Base-by-base conservation (phyloP, 2,797 vertebrate genomes). In the Cichlasoma orientale region DNA sequence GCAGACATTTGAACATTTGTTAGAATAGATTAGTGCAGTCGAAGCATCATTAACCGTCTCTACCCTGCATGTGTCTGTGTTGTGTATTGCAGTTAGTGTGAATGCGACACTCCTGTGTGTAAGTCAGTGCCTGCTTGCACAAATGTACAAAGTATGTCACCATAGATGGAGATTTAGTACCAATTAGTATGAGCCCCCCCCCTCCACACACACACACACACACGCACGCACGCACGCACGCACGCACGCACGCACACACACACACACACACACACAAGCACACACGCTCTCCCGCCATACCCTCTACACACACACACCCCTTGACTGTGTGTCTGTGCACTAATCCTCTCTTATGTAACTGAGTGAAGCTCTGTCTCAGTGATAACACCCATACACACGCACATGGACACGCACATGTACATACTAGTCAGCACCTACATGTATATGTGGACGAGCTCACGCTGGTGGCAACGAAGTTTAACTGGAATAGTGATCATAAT, bases 291-390 rank as follows among this genome's bases (percentile, higher is more conserved):
- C n/a, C n/a, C n/a, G n/a, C n/a, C n/a, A n/a, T n/a, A n/a, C n/a
- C n/a, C n/a, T n/a, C n/a, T n/a, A n/a, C n/a, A n/a, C n/a, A n/a
- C n/a, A 52, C 7, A 21, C 41, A 7, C 44, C 44, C 18, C 11
- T 50, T 50, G 41, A 50, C 63, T 50, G 63, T 50, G 44, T 50
- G 44, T 50, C 25, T 88, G 86, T 84, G 80, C 82, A 82, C 73
- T 94, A 94, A 95, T 94, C 94, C 89, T 75, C 77, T 86, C 78
- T 95, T 94, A 94, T 79, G 86, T 94, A 94, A 94, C 86, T 29
- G 58, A 92, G 76, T 75, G 58, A 31, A 91, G 61, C 58, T 74
- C 52, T 72, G 58, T 21, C 72, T 41, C 82, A 76, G 56, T 41
- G 56, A 79, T 77, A 79, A 82, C 78, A 66, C 59, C 53, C 47